Base-by-base conservation (phyloP, 2,888 invertebrate genomes). In the Mantis religiosa region DNA sequence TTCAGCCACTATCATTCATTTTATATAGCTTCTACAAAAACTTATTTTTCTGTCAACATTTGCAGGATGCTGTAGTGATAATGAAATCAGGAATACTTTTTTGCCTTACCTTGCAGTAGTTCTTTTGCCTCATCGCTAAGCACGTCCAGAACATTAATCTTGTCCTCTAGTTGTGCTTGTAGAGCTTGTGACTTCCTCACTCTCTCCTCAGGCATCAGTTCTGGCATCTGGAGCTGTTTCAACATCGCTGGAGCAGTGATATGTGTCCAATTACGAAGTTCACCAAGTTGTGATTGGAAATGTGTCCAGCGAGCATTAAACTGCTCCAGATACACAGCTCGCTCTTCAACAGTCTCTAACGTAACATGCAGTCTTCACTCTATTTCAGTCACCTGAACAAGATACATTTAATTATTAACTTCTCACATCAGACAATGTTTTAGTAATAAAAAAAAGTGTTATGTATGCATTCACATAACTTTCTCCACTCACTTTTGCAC, bases 161-260 rank as follows among this genome's bases (percentile, higher is more conserved):
- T 98, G 90, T 97, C 96, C 20, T 95, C 93, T 30, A 98, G 95
- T 90, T 98, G 95, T 90, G 95, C 95, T 92, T 97, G 97, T 84
- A 98, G 94, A 0, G 95, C 94, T 92, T 97, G 96, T 0, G 97
- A 96, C 93, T 96, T 97, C 30, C 94, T 94, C 0, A 98, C 96
- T 91, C 97, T 95, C 91, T 98, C 97, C 93, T 98, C 97, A 0
- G 98, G 98, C 7, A 97, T 95, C n/a, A 96, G 95, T 89, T 96
- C 95, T 91, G 97, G 95, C 82, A 96, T 96, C 90, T 97, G 95
- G 47, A 98, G 95, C 84, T 96, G 96, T 90, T 96, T 95, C 88
- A 98, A 94, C 20, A 96, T 93, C 89, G 96, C 95, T 0, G 98
- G 97, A 27, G 97, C 97, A 91, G 95, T 96, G 92, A 96, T 96